Percentiles rank a stretch among this genome's conserved stretches.
These are phyloP conservation scores for Rhombomys opimus DNA, from an alignment of 2,113 vertebrate species.

Conservation along the genomic window DNA sequence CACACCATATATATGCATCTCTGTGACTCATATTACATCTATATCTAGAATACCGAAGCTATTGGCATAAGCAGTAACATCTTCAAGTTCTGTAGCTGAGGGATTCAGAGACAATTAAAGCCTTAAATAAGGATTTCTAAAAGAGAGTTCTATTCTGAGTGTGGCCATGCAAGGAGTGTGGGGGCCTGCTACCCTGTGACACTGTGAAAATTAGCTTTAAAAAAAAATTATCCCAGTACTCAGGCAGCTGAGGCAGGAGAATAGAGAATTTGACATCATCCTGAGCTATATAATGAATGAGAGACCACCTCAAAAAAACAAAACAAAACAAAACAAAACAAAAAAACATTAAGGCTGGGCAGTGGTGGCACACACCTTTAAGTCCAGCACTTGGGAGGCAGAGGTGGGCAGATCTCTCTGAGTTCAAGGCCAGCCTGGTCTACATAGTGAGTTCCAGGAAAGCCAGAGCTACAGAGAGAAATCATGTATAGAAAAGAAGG, in stretches of 20 bases:
- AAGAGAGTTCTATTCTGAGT: not conserved
- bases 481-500: no score
- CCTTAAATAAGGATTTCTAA: not conserved
- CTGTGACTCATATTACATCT: not conserved
- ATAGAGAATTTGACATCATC: not conserved
- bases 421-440: no score
- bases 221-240: not conserved
- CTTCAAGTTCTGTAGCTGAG: not conserved
- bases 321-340: not conserved
- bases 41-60: not conserved
- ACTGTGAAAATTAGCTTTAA: not conserved
- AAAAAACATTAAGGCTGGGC: no score
- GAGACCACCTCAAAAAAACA: not conserved
- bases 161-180: not conserved
- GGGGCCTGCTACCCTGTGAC: not conserved
- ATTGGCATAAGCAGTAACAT: not conserved
- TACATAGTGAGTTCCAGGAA: no score
- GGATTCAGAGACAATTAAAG: conserved; percentile 5
- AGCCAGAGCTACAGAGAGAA: no score
- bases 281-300: not conserved
- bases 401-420: no score
- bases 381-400: no score
- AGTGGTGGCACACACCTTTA: no score
- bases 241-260: not conserved
- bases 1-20: not conserved